Evolutionary conservation across 1,140 invertebrate species (phyloP).

Genomic region (Neuroterus valhalla): DNA sequence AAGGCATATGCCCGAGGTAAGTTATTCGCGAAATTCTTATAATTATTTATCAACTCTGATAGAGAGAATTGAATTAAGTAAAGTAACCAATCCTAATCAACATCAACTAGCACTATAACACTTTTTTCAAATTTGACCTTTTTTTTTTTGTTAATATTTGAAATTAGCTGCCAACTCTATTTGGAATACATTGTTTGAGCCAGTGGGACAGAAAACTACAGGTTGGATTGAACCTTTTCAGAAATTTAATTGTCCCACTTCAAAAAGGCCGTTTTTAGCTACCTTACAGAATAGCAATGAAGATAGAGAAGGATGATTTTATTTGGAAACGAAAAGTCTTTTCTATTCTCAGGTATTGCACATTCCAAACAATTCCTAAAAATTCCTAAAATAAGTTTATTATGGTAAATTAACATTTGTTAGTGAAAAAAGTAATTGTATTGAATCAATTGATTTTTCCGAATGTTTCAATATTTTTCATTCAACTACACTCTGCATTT

Average conservation of each 20-base stretch:
- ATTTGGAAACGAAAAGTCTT: no score
- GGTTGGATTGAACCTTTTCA: conserved; percentile 56
- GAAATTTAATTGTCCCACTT: conserved; percentile 66
- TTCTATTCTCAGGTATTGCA: no score
- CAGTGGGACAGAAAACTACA: conserved; percentile 68
- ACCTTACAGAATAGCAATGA: conserved; percentile 60
- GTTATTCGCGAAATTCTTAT: conserved; percentile 33
- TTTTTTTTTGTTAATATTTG: conserved; percentile 19
- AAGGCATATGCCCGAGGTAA: conserved; percentile 78
- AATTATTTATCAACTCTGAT: background rate
- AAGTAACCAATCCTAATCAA: no score
- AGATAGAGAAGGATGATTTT: no score
- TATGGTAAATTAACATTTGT: no score
- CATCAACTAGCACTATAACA: no score
- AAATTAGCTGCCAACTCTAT: conserved; percentile 74
- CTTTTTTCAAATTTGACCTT: background rate
- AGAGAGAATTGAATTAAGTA: background rate
- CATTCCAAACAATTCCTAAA: no score
- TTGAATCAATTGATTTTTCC: no score
- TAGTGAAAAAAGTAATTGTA: no score
- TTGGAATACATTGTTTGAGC: conserved; percentile 80
- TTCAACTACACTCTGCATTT: no score
- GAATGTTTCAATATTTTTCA: no score
- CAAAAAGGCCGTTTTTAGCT: conserved; percentile 65
- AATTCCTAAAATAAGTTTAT: no score